phyloP scores from a whole-genome alignment of 2,888 invertebrate genomes.

The Pediacus dermestoides region DNA sequence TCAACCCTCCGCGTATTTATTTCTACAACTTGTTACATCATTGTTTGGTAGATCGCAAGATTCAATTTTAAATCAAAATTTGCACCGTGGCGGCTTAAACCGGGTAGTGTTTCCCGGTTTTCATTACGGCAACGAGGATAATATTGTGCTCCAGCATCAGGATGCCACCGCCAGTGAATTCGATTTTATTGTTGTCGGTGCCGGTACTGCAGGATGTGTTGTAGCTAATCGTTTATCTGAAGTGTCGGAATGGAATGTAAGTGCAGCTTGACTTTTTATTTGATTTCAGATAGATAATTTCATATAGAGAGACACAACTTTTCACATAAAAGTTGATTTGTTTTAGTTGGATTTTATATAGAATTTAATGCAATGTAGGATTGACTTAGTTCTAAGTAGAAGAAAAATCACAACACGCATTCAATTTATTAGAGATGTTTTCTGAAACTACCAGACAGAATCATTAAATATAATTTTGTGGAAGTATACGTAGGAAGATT shows the following conservation, averaged over 20 bases:
- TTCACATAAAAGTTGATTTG: too few species aligned
- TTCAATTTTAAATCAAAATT: conserved; percentile 7
- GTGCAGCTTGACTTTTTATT: conserved; percentile 26
- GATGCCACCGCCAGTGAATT: conserved; percentile 42
- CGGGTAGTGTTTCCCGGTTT: conserved; percentile 6
- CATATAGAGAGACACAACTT: too few species aligned
- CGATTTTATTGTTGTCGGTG: conserved; percentile 64
- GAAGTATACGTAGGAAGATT: too few species aligned
- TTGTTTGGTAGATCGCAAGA: conserved; percentile 55
- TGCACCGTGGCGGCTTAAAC: neutral
- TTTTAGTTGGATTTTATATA: too few species aligned
- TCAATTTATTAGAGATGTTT: too few species aligned
- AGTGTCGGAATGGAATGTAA: conserved; percentile 59
- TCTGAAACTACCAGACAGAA: too few species aligned
- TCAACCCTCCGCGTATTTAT: conserved; percentile 57
- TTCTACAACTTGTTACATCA: conserved; percentile 56
- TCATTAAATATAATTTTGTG: too few species aligned
- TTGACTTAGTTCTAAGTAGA: too few species aligned
- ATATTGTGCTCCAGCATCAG: conserved; percentile 2
- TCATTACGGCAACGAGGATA: conserved; percentile 7
- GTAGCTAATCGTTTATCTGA: conserved; percentile 63
- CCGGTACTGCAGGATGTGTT: conserved; percentile 67
- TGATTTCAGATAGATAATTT: too few species aligned
- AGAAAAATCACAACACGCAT: too few species aligned
- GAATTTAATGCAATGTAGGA: too few species aligned